Conservation (phyloP, 37 sponge, comb jelly and placozoan species). For the Ephydatia muelleri region DNA sequence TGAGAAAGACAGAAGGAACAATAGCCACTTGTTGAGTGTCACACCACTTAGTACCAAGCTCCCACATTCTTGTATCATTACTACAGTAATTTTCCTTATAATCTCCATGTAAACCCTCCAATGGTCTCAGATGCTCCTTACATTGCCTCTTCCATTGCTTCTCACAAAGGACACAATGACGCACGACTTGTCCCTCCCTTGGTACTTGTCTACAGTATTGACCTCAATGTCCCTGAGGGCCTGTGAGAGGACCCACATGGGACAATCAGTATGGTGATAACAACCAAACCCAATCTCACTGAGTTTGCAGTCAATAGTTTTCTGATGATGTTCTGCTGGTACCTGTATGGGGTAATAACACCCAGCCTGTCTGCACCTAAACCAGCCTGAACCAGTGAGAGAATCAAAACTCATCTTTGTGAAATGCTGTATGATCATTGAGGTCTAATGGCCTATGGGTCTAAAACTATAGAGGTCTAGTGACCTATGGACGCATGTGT, state of each 20-base stretch:
- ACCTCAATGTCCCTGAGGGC: slow-evolving; percentile 69
- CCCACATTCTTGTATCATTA: too few relatives aligned
- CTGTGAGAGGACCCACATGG: background rate
- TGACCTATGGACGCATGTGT: too few relatives aligned
- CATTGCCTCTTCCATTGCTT: slow-evolving; percentile 80
- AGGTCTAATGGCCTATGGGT: too few relatives aligned
- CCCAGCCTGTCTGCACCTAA: slow-evolving; percentile 59
- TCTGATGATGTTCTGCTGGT: slow-evolving; percentile 61
- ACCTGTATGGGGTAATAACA: slow-evolving; percentile 87
- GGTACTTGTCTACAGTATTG: slow-evolving; percentile 90
- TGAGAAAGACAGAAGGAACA: too few relatives aligned
- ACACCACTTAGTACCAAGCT: too few relatives aligned
- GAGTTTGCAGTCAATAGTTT: background rate
- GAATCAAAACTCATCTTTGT: background rate
- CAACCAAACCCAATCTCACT: too few relatives aligned
- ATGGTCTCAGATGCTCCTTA: slow-evolving; percentile 29
- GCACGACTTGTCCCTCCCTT: slow-evolving; percentile 94
- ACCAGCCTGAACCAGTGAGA: slow-evolving; percentile 48
- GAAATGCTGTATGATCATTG: background rate
- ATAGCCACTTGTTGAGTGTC: too few relatives aligned
- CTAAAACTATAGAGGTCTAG: too few relatives aligned
- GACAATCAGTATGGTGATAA: too few relatives aligned
- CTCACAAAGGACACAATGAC: slow-evolving; percentile 91
- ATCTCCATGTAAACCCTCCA: background rate
- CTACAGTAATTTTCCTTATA: too few relatives aligned